A percentile compares a stretch with the other conserved stretches of the same genome.
These are phyloP conservation scores for Sebastes minor DNA, from an alignment of 2,797 vertebrate species.

Conservation along the genomic window DNA sequence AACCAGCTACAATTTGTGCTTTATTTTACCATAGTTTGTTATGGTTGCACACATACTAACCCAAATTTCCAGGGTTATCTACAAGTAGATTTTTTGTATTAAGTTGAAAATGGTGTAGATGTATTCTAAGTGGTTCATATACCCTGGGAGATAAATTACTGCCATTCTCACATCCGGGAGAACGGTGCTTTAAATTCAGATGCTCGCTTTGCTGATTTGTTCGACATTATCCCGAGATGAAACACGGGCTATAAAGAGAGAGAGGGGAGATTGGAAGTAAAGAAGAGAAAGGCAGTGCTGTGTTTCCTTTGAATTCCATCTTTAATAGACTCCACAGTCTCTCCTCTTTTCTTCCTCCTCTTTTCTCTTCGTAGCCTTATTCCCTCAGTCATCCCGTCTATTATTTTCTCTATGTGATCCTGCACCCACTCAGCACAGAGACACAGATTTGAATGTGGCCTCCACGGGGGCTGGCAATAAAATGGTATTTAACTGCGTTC, in stretches of 20 bases:
- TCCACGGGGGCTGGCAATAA: conserved; percentile 73
- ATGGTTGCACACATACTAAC: not conserved
- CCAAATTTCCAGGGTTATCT: conserved; percentile 33
- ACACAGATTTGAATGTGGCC: conserved; percentile 65
- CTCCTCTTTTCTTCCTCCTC: conserved; percentile 45
- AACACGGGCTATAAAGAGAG: conserved; percentile 56
- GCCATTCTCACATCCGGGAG: conserved; percentile 24
- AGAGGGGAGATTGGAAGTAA: conserved; percentile 54
- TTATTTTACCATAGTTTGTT: conserved; percentile 1
- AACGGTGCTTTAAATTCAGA: conserved; percentile 63
- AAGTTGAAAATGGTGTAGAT: conserved; percentile 12
- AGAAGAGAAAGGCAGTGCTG: conserved; percentile 48
- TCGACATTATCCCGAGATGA: conserved; percentile 76
- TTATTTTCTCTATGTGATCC: conserved; percentile 64
- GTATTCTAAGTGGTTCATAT: conserved; percentile 30
- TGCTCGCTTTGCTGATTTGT: conserved; percentile 69
- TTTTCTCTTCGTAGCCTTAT: conserved; percentile 39
- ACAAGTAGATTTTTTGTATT: conserved; percentile 20
- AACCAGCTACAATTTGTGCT: conserved; percentile 12
- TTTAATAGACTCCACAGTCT: conserved; percentile 69
- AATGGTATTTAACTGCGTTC: conserved; percentile 77
- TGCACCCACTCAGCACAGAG: conserved; percentile 64
- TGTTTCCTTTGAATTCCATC: conserved; percentile 76
- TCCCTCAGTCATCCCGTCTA: conserved; percentile 61
- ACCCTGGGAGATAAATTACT: conserved; percentile 44